These are phyloP conservation scores for Eilema sororculum DNA, from an alignment of 2,888 invertebrate species.

Conservation along the genomic window DNA sequence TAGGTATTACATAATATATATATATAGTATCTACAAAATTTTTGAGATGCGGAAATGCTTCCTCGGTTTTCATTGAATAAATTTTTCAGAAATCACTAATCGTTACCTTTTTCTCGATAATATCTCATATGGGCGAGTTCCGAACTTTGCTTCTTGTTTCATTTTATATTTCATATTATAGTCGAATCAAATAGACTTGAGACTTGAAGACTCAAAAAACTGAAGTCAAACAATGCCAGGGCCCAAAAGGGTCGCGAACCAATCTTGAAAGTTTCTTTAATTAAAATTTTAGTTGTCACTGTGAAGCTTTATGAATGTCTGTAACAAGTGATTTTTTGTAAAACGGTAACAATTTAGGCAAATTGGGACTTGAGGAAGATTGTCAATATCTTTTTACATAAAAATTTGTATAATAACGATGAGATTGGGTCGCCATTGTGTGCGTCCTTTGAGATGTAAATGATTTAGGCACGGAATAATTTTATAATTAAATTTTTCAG, in stretches of 20 bases:
- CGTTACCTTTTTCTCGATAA: too few relatives aligned
- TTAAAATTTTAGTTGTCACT: slow-evolving; percentile 25
- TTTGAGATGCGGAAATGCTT: too few relatives aligned
- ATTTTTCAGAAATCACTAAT: too few relatives aligned
- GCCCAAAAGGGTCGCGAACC: background rate
- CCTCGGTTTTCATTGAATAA: too few relatives aligned
- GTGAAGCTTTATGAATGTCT: slow-evolving; percentile 30
- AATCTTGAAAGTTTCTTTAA: slow-evolving; percentile 16
- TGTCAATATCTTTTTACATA: slow-evolving; percentile 36
- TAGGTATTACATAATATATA: too few relatives aligned
- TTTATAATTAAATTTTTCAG: slow-evolving; percentile 21
- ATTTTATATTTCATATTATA: background rate
- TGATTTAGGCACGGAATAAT: slow-evolving; percentile 23
- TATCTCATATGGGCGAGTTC: too few relatives aligned
- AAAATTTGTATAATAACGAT: slow-evolving; percentile 34
- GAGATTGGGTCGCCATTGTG: slow-evolving; percentile 24
- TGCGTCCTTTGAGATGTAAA: slow-evolving; percentile 28
- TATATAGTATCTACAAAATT: too few relatives aligned
- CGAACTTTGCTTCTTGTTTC: too few relatives aligned
- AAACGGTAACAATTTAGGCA: slow-evolving; percentile 43
- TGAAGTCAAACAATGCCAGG: background rate
- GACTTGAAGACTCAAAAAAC: background rate
- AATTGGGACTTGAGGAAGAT: slow-evolving; percentile 39
- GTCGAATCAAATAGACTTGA: background rate
- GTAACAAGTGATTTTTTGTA: slow-evolving; percentile 15